Evolutionary conservation across 2,888 invertebrate species (phyloP), one percentile per base, ranked within the genome.

Genomic region (Petrophora chlorosata): DNA sequence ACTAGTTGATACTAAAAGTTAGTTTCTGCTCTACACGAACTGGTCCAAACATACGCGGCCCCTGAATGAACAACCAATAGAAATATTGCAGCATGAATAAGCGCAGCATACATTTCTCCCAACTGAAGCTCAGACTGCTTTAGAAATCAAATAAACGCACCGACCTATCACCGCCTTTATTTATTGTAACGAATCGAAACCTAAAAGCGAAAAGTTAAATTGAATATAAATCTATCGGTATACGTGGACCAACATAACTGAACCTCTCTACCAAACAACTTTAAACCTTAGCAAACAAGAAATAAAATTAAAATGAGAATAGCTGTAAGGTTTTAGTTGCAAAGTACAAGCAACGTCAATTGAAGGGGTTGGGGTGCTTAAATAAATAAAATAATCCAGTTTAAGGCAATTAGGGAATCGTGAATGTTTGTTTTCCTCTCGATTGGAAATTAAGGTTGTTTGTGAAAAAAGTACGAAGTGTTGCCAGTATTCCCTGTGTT

Each of bases 381-480:
- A 73, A 77, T 75, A 76, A 73, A 76, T 73, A 73, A 74, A 74
- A 75, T 65, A 70, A 67, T 56, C 53, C 39, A 63, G 58, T 69
- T 65, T 59, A 52, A 55, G 62, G 69, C 71, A 76, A 76, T 76
- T 77, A 78, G 59, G 67, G 50, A 59, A 55, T 61, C 56, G 59
- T 28, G 41, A 48, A 56, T 53, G 54, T 56, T 59, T 61, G 64
- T 70, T 64, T 49, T 56, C 41, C 43, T 28, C 15, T 19, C 44
- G 40, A 48, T 64, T 63, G 57, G 59, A 42, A 56, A 62, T 46
- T 62, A 45, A 52, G 52, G 49, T 47, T 47, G 36, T 48, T 56
- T 47, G 50, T 19, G 14, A 46, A 53, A 59, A 59, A 56, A 34
- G 28, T 10, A 9, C 29, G 16, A 29, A 48, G 39, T 45, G 40